A percentile compares a stretch with the other conserved stretches of the same genome.
Evolutionary conservation across 1,140 invertebrate genomes (phyloP).

Genomic region (Venturia canescens): DNA sequence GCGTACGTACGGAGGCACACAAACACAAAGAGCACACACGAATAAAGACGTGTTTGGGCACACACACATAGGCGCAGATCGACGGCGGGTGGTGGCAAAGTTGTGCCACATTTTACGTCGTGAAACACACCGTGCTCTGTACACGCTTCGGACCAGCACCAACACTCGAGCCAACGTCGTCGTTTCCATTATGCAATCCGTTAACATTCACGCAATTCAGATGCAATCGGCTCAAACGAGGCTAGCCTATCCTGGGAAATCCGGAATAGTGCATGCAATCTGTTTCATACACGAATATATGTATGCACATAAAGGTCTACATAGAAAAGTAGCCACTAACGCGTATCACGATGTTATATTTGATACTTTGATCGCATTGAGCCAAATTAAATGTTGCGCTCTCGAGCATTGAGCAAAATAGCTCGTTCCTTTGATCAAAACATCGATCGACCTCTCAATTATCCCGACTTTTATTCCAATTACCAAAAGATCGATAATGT

Average conservation of each 20-base stretch:
- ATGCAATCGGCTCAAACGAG: slow-evolving; percentile 55
- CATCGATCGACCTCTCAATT: too few relatives aligned
- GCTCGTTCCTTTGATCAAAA: too few relatives aligned
- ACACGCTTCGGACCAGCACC: background rate
- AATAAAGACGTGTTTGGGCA: background rate
- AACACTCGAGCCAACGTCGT: slow-evolving; percentile 26
- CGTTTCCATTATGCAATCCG: slow-evolving; percentile 59
- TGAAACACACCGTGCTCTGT: background rate
- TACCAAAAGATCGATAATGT: too few relatives aligned
- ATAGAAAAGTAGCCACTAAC: too few relatives aligned
- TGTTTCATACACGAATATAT: slow-evolving; percentile 27
- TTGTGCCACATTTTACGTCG: slow-evolving; percentile 29
- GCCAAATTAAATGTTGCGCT: too few relatives aligned
- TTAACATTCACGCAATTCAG: slow-evolving; percentile 63
- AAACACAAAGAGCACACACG: background rate
- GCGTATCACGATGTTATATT: too few relatives aligned
- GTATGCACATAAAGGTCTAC: background rate
- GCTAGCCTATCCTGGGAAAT: slow-evolving; percentile 62
- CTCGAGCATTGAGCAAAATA: too few relatives aligned
- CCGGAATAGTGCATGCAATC: slow-evolving; percentile 58
- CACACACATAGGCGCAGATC: background rate
- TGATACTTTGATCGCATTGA: too few relatives aligned
- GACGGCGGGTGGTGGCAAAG: slow-evolving; percentile 14
- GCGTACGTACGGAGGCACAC: background rate
- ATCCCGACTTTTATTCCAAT: too few relatives aligned